phyloP scores from a whole-genome alignment of 2,888 invertebrate species.

The Lithophane semibrunnea region DNA sequence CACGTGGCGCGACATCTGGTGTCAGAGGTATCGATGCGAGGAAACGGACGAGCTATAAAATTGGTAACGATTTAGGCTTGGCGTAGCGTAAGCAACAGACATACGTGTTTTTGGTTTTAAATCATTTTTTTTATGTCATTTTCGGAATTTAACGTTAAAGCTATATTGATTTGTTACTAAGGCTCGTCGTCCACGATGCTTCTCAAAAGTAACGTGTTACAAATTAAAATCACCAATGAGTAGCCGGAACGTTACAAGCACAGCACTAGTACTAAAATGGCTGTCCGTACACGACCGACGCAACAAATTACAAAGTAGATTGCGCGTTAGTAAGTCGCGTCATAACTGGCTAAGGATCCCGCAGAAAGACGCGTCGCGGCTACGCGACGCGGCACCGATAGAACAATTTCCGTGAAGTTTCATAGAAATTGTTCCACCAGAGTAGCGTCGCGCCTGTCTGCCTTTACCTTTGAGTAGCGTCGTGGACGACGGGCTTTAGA shows the following conservation, averaged over 20 bases:
- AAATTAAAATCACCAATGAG: not conserved
- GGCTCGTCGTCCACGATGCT: not conserved
- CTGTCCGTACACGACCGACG: not conserved
- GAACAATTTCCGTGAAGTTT: no score
- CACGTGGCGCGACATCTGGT: conserved; percentile 69
- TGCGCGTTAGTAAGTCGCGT: not conserved
- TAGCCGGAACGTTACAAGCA: no score
- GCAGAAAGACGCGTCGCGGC: no score
- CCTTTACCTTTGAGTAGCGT: no score
- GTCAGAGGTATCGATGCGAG: conserved; percentile 75
- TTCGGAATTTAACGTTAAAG: not conserved
- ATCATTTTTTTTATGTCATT: not conserved
- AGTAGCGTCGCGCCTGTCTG: no score
- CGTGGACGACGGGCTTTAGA: no score
- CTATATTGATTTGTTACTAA: not conserved
- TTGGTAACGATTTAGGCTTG: conserved; percentile 72
- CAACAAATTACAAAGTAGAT: not conserved
- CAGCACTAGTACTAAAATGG: no score
- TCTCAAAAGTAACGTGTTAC: not conserved
- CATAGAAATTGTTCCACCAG: no score
- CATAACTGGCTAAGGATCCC: not conserved
- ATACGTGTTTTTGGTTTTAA: conserved; percentile 41
- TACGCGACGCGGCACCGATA: no score
- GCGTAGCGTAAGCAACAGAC: conserved; percentile 50
- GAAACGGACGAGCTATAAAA: conserved; percentile 75